Percentiles rank a stretch among this genome's conserved stretches.
phyloP scores from a whole-genome alignment of 2,888 invertebrate genomes.

The Brachyptera risi region DNA sequence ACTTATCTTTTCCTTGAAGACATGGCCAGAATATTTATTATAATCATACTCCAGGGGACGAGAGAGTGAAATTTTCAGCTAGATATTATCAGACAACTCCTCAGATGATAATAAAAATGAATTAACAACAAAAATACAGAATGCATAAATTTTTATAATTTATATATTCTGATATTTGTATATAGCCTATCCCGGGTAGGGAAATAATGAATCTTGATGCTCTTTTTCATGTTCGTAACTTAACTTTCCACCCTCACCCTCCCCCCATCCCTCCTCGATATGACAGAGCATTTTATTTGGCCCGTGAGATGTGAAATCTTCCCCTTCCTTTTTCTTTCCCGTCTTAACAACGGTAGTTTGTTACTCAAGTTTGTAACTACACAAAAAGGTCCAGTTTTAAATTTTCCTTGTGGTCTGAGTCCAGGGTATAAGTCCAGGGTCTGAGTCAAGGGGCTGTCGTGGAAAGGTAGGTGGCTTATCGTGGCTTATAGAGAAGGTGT shows the following conservation, averaged over 20 bases:
- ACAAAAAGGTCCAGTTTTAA: too few relatives aligned
- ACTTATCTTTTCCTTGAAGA: constrained; percentile 16
- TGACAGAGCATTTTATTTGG: constrained; percentile 13
- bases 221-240: background rate
- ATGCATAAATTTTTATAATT: constrained; percentile 20
- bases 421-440: too few relatives aligned
- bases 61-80: background rate
- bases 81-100: constrained; percentile 26
- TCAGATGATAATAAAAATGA: constrained; percentile 33
- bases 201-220: constrained; percentile 9
- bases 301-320: constrained; percentile 9
- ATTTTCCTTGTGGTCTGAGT: too few relatives aligned
- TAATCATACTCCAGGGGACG: constrained; percentile 24
- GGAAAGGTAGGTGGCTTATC: too few relatives aligned
- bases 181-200: background rate
- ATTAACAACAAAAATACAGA: constrained; percentile 33
- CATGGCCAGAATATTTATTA: constrained; percentile 26
- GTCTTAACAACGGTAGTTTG: too few relatives aligned
- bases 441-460: too few relatives aligned
- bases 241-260: background rate
- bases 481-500: too few relatives aligned
- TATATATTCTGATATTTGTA: background rate
- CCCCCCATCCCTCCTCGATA: background rate
- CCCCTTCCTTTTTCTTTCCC: too few relatives aligned
- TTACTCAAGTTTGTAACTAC: too few relatives aligned